These are phyloP conservation scores for Anguilla pacifica DNA, from an alignment of 2,797 vertebrate genomes.

Conservation along the genomic window DNA sequence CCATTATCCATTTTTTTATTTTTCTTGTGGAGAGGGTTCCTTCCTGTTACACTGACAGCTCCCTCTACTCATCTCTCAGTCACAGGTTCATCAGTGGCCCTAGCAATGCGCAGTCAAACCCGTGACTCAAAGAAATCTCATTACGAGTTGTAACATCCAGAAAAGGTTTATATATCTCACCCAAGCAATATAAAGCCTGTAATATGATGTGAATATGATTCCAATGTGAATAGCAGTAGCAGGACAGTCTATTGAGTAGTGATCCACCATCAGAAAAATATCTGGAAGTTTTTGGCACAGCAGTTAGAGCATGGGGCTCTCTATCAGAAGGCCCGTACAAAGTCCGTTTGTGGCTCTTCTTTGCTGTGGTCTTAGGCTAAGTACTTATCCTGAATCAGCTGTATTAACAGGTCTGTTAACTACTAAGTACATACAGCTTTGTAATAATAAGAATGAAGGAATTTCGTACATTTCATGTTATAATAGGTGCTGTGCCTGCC, in stretches of 20 bases:
- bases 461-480: not conserved
- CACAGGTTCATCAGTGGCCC: not conserved
- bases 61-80: not conserved
- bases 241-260: not conserved
- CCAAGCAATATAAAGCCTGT: conserved; percentile 9
- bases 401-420: not conserved
- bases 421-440: not conserved
- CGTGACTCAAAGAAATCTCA: not conserved
- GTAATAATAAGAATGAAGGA: not conserved
- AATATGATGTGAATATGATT: not conserved
- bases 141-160: not conserved
- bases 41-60: not conserved
- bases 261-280: not conserved
- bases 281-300: not conserved
- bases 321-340: not conserved
- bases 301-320: not conserved
- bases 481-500: not conserved
- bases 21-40: not conserved
- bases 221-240: not conserved
- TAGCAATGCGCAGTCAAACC: not conserved
- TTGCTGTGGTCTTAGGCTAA: not conserved
- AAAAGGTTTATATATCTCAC: not conserved
- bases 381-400: not conserved
- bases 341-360: not conserved
- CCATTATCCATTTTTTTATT: not conserved